Evolutionary conservation across 2,888 invertebrate genomes (phyloP).

Genomic region (Eupithecia inturbata): DNA sequence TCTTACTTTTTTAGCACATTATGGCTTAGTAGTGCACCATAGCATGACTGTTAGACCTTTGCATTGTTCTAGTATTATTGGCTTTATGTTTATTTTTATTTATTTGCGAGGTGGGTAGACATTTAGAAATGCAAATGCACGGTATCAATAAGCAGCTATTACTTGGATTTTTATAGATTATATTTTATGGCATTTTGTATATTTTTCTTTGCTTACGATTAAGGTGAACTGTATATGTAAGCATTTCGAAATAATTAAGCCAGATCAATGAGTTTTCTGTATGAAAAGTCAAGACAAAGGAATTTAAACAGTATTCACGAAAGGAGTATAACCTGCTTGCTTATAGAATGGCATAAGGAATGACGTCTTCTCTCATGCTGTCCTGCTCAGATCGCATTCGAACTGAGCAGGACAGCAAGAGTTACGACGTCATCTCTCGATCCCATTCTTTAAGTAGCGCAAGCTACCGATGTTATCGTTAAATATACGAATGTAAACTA

Average conservation of each 20-base stretch:
- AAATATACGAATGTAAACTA: not conserved
- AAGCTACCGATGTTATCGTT: no score
- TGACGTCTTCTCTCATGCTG: no score
- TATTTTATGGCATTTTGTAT: conserved; percentile 11
- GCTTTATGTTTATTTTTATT: conserved; percentile 47
- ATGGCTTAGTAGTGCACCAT: conserved; percentile 42
- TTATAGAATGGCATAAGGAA: not conserved
- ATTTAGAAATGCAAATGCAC: conserved; percentile 17
- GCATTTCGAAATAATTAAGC: not conserved
- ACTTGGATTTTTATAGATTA: conserved; percentile 1
- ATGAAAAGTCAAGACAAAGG: not conserved
- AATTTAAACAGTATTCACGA: not conserved
- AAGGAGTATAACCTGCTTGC: not conserved
- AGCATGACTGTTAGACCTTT: conserved; percentile 52
- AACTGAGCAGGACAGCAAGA: not conserved
- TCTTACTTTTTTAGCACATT: conserved; percentile 6
- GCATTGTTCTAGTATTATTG: conserved; percentile 18
- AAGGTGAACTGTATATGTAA: not conserved
- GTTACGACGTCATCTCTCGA: not conserved
- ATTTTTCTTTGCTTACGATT: not conserved
- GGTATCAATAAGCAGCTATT: conserved; percentile 4
- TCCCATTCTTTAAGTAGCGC: not conserved
- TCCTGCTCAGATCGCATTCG: no score
- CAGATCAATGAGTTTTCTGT: not conserved
- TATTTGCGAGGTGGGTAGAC: conserved; percentile 57